Conservation (phyloP, 2,888 invertebrate species). For the Hanleya hanleyi region DNA sequence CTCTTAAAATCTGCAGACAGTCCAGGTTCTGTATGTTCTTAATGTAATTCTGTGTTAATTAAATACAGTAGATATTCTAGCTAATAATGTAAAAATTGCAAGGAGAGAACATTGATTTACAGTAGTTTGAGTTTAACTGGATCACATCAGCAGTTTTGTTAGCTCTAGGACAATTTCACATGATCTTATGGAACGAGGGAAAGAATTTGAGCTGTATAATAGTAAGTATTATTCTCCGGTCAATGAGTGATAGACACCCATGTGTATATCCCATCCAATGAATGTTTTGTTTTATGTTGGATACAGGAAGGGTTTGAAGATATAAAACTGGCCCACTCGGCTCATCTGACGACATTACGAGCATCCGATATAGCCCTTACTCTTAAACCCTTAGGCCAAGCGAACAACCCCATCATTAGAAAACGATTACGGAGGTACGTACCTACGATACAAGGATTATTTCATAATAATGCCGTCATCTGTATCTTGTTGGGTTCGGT, state of each 20-base stretch:
- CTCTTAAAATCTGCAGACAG: not conserved
- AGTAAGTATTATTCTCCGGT: not conserved
- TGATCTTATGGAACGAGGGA: not conserved
- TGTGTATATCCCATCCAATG: not conserved
- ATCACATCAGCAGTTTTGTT: not conserved
- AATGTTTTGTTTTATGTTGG: not conserved
- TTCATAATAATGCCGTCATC: too few species aligned
- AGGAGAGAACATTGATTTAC: too few species aligned
- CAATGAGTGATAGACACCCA: too few species aligned
- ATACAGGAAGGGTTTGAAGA: slow-evolving; percentile 55
- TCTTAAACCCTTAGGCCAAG: slow-evolving; percentile 57
- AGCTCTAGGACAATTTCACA: not conserved
- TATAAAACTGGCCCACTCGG: slow-evolving; percentile 57
- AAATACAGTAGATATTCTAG: too few species aligned
- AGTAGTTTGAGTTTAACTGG: too few species aligned
- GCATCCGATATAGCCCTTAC: slow-evolving; percentile 54
- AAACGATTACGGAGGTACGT: too few species aligned
- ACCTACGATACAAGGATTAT: too few species aligned
- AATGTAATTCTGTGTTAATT: too few species aligned
- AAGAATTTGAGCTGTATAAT: not conserved
- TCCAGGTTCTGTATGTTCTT: too few species aligned
- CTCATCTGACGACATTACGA: slow-evolving; percentile 60
- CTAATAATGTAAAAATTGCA: too few species aligned
- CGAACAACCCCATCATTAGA: slow-evolving; percentile 64
- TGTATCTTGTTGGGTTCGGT: too few species aligned